Conservation (phyloP, 2,888 invertebrate genomes). For the Dinocampus coccinellae region DNA sequence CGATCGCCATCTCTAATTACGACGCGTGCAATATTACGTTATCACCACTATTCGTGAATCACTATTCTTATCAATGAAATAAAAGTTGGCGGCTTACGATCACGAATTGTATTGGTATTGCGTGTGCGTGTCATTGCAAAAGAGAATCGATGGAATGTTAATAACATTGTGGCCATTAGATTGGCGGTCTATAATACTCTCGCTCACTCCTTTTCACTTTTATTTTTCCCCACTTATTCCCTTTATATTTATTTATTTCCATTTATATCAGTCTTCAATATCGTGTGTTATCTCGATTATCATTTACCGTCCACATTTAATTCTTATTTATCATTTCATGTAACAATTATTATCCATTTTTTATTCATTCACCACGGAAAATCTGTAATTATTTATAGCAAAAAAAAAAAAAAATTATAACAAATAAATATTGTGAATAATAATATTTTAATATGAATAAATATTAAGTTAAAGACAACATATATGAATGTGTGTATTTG, state of each 20-base stretch:
- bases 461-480: too few species aligned
- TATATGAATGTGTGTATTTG: not conserved
- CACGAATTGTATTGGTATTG: not conserved
- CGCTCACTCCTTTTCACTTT: not conserved
- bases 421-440: too few species aligned
- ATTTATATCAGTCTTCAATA: not conserved
- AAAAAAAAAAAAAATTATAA: too few species aligned
- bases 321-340: not conserved
- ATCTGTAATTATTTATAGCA: not conserved
- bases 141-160: not conserved
- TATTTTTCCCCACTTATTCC: not conserved
- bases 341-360: not conserved
- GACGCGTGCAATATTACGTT: slow-evolving; percentile 20
- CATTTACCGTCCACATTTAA: not conserved
- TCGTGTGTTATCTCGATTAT: not conserved
- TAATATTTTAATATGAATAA: too few species aligned
- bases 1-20: slow-evolving; percentile 34
- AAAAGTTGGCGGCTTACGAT: not conserved
- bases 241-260: not conserved
- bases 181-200: too few species aligned
- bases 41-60: not conserved
- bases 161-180: not conserved
- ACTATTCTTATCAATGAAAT: not conserved
- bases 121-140: not conserved
- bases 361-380: not conserved